These are phyloP conservation scores for Saccostrea cuccullata DNA, from an alignment of 1,140 invertebrate species.

Conservation along the genomic window DNA sequence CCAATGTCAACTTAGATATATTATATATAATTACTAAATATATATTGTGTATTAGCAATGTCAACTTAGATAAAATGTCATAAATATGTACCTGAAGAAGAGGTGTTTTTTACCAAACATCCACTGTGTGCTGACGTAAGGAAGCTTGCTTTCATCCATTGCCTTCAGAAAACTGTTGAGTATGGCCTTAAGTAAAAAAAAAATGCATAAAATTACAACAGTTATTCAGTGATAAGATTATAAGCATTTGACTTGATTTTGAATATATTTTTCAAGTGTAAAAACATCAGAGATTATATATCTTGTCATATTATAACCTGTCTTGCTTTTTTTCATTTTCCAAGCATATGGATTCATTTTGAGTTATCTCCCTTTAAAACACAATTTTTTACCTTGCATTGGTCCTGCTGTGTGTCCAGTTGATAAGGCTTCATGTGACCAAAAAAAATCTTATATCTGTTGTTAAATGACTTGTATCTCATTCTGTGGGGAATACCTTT, in stretches of 20 bases:
- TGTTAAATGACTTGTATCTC: slow-evolving; percentile 95
- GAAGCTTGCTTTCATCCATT: slow-evolving; percentile 73
- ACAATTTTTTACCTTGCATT: slow-evolving; percentile 56
- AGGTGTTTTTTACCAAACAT: slow-evolving; percentile 95
- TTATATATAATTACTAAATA: no score
- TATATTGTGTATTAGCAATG: no score
- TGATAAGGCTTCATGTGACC: slow-evolving; percentile 44
- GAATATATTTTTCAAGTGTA: no score
- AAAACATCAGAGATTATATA: no score
- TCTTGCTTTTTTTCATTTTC: no score
- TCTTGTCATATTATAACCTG: no score
- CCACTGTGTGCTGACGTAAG: slow-evolving; percentile 86
- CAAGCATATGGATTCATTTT: neutral
- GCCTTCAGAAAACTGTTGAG: slow-evolving; percentile 82
- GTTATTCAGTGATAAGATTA: neutral
- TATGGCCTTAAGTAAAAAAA: slow-evolving; percentile 81
- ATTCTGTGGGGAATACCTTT: slow-evolving; percentile 93
- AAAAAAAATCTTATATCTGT: slow-evolving; percentile 84
- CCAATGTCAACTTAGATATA: no score
- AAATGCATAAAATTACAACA: neutral
- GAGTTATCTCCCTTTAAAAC: slow-evolving; percentile 20
- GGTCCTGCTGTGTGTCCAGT: slow-evolving; percentile 53
- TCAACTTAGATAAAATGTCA: no score
- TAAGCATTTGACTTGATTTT: neutral
- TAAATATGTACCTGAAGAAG: slow-evolving; percentile 84